Evolutionary conservation across 2,113 vertebrate genomes (phyloP).

Genomic region (Dunckerocampus dactyliophorus): DNA sequence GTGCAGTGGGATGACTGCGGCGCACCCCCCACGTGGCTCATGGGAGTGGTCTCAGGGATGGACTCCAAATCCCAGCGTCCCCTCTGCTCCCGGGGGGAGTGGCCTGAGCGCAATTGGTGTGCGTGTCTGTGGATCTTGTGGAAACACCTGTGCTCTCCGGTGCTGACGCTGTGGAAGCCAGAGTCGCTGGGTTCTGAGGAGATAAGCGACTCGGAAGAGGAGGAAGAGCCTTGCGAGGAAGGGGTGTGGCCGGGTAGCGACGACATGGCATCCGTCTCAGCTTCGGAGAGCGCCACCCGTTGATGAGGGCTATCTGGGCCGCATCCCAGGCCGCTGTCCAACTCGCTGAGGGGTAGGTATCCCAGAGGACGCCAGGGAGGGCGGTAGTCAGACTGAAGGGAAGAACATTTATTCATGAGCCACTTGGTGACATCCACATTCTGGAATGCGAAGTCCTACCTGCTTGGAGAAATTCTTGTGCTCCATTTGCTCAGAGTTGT

Average conservation of each 20-base stretch:
- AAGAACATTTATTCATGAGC: background rate
- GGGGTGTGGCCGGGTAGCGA: constrained; percentile 52
- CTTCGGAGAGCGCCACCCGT: constrained; percentile 50
- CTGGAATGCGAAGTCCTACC: constrained; percentile 23
- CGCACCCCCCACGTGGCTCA: constrained; percentile 28
- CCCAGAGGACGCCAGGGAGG: constrained; percentile 28
- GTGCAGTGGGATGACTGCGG: constrained; percentile 46
- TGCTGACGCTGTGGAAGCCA: constrained; percentile 63
- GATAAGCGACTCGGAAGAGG: constrained; percentile 55
- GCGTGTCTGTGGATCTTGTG: constrained; percentile 59
- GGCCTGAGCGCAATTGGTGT: constrained; percentile 42
- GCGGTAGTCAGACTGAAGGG: constrained; percentile 42
- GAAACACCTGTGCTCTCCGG: constrained; percentile 56
- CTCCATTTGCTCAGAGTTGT: constrained; percentile 45
- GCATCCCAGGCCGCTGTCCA: constrained; percentile 61
- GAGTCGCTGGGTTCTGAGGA: constrained; percentile 64
- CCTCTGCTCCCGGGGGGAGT: constrained; percentile 60
- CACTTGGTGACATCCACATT: too few relatives aligned
- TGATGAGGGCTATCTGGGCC: constrained; percentile 52
- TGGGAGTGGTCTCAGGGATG: constrained; percentile 59
- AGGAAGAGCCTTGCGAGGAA: constrained; percentile 53
- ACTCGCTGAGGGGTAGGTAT: constrained; percentile 58
- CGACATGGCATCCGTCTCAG: constrained; percentile 57
- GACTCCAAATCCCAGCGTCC: constrained; percentile 72
- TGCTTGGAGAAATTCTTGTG: constrained; percentile 41